phyloP scores from a whole-genome alignment of 2,888 invertebrate genomes.

The Nephrotoma appendiculata region DNA sequence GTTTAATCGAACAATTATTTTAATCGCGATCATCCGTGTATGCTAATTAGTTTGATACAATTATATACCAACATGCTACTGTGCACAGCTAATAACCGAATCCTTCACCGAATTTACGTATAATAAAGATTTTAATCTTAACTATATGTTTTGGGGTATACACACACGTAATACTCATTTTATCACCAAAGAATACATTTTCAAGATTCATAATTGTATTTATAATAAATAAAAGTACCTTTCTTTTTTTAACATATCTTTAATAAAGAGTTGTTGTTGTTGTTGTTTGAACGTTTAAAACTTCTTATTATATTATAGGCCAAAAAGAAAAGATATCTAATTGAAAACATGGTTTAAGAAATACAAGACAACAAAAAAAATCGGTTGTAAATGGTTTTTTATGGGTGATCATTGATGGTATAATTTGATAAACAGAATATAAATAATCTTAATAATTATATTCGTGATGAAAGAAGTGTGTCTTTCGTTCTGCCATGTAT shows the following conservation, averaged over 20 bases:
- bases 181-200: background rate
- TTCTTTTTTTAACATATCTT: background rate
- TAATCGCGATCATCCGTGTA: background rate
- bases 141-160: background rate
- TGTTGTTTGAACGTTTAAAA: background rate
- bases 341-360: slow-evolving; percentile 1
- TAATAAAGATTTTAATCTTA: background rate
- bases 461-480: slow-evolving; percentile 4
- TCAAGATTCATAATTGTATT: background rate
- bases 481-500: background rate
- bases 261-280: background rate
- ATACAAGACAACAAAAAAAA: background rate
- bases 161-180: background rate
- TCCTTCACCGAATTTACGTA: background rate
- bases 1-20: background rate
- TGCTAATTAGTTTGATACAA: background rate
- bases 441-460: background rate
- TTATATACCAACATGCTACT: background rate
- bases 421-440: slow-evolving; percentile 1
- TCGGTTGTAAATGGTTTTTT: slow-evolving; percentile 1
- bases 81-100: background rate
- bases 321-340: background rate
- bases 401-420: slow-evolving; percentile 2
- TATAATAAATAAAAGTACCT: background rate
- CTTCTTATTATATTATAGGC: background rate